Base-by-base conservation (phyloP, 2,113 vertebrate species). In the Columbina picui region DNA sequence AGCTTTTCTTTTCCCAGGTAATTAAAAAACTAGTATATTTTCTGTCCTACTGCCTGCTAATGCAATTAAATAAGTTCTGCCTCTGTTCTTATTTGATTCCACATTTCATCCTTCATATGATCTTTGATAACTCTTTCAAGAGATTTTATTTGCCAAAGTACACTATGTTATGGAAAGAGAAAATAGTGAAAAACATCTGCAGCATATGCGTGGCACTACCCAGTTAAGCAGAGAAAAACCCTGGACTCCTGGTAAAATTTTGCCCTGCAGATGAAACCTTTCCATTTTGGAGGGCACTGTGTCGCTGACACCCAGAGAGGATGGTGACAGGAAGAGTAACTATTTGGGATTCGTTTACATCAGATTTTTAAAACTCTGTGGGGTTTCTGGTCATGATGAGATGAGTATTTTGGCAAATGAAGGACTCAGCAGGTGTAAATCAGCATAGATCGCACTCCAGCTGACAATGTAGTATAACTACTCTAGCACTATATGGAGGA, bases 131-230 rank as follows among this genome's bases (percentile, higher is more conserved):
- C 36, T 89, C 21, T 67, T 87, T 70, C 47, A 87, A 23, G 65
- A 55, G 15, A 39, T 85, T 94, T 79, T 65, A 64, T 93, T 95
- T 96, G 77, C 36, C 47, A 85, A 77, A 92, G 10, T 25, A 47
- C 64, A 75, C 15, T 55, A 43, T 78, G 25, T 64, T 87, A 85
- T n/a, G 41, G 76, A 95, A 95, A 65, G 45, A 88, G 27, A 81
- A 95, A 68, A 65, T 2, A 74, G 19, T 60, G 53, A 91, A 83
- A 90, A 94, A 4, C 15, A 45, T 78, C 73, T 70, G 49, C 18
- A 65, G 71, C 69, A 17, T 71, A 27, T 47, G 13, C 13, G 34
- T 50, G 55, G 22, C 14, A 71, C 8, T 74, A 43, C 22, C 69
- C 8, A 36, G 49, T 16, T 93, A 45, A 84, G 36, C 39, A 94